phyloP scores from a whole-genome alignment of 2,888 invertebrate genomes.

The Hemicrepidius hirtus region DNA sequence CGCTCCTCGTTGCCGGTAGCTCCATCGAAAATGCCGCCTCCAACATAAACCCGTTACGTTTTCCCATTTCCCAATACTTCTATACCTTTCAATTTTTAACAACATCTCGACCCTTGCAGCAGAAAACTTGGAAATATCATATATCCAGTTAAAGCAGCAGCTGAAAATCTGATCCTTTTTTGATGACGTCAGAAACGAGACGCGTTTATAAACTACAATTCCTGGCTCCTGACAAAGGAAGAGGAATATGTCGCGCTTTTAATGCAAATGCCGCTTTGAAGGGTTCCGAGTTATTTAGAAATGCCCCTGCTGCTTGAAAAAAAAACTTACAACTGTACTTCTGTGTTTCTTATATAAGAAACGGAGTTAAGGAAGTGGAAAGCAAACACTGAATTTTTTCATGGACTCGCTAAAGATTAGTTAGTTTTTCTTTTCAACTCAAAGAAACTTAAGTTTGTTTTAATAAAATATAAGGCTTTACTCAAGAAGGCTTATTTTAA shows the following conservation, averaged over 20 bases:
- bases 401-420: neutral
- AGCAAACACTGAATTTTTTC: neutral
- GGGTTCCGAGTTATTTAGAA: slow-evolving; percentile 16
- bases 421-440: neutral
- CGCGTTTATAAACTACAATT: slow-evolving; percentile 51
- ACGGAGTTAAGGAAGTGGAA: slow-evolving; percentile 4
- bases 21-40: slow-evolving; percentile 7
- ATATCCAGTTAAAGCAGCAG: slow-evolving; percentile 46
- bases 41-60: slow-evolving; percentile 29
- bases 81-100: slow-evolving; percentile 46
- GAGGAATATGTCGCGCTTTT: slow-evolving; percentile 52
- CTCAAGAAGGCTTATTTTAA: too few relatives aligned
- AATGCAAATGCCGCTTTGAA: slow-evolving; percentile 52
- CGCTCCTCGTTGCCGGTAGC: slow-evolving; percentile 9
- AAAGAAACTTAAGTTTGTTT: too few relatives aligned
- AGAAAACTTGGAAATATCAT: slow-evolving; percentile 46
- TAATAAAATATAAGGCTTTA: too few relatives aligned
- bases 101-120: slow-evolving; percentile 38
- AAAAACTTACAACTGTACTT: slow-evolving; percentile 7
- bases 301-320: slow-evolving; percentile 5
- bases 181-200: slow-evolving; percentile 52
- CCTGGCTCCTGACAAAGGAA: slow-evolving; percentile 49
- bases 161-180: slow-evolving; percentile 42
- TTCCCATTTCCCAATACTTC: slow-evolving; percentile 28
- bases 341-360: slow-evolving; percentile 5